phyloP scores from a whole-genome alignment of 2,113 vertebrate genomes.

The Callipepla californica region DNA sequence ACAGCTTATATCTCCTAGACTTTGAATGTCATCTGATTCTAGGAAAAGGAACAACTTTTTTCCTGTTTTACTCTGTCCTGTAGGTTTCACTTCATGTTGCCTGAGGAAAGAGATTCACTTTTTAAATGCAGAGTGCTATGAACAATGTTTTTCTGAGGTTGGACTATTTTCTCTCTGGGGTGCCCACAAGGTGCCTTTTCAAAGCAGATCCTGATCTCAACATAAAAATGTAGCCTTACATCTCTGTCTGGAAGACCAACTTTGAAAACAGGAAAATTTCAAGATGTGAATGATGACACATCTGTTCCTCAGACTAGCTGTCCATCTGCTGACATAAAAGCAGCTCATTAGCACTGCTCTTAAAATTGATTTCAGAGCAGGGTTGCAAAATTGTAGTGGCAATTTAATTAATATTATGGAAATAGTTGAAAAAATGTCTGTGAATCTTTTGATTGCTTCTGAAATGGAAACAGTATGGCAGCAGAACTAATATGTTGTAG shows the following conservation, averaged over 20 bases:
- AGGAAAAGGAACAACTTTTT: background rate
- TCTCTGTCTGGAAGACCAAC: background rate
- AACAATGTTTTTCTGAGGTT: background rate
- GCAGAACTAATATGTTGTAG: background rate
- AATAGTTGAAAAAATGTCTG: background rate
- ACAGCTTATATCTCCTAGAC: background rate
- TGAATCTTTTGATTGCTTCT: slow-evolving; percentile 12
- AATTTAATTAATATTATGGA: background rate
- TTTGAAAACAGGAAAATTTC: background rate
- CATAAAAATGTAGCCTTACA: background rate
- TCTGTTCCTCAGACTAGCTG: background rate
- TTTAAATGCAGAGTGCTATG: background rate
- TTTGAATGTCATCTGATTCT: background rate
- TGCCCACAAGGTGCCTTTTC: slow-evolving; percentile 5
- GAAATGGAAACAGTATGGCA: background rate
- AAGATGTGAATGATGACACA: background rate
- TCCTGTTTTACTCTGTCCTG: background rate
- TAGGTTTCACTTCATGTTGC: background rate
- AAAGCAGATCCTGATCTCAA: background rate
- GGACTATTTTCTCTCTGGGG: background rate
- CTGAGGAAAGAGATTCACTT: background rate
- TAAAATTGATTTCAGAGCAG: slow-evolving; percentile 16
- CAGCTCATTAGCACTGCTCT: background rate
- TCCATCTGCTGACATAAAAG: background rate
- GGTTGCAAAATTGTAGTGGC: background rate